These are phyloP conservation scores for Corythoichthys intestinalis DNA, from an alignment of 2,113 vertebrate genomes.

Conservation along the genomic window DNA sequence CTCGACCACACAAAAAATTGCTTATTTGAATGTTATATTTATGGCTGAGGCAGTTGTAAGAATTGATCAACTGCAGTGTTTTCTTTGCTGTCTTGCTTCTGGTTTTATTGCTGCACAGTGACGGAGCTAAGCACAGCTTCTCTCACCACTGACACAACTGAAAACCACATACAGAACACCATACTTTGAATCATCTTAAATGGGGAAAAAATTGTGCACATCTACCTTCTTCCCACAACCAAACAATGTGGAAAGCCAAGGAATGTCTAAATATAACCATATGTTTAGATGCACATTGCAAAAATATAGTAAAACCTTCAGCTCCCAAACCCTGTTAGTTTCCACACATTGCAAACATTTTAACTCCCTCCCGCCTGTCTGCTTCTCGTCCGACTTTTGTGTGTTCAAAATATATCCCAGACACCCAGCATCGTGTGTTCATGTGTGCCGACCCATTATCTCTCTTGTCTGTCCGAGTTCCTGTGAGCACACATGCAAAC, in stretches of 20 bases:
- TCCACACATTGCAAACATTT: neutral
- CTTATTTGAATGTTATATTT: neutral
- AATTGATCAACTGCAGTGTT: neutral
- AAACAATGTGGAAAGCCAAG: constrained; percentile 10
- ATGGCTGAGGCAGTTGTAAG: neutral
- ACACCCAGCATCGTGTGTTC: constrained; percentile 37
- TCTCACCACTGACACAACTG: constrained; percentile 1
- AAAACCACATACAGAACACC: constrained; percentile 10
- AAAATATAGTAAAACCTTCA: neutral
- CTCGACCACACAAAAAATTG: neutral
- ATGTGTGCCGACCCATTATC: constrained; percentile 15
- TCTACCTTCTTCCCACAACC: neutral
- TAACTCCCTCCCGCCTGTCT: neutral
- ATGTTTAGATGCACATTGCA: constrained; percentile 18
- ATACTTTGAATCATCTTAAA: neutral
- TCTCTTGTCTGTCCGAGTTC: constrained; percentile 35
- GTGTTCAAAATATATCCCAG: constrained; percentile 43
- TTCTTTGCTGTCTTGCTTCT: constrained; percentile 1
- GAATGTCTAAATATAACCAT: constrained; percentile 34
- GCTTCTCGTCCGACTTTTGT: constrained; percentile 25
- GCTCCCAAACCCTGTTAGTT: neutral
- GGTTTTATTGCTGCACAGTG: constrained; percentile 1
- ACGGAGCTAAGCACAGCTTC: neutral
- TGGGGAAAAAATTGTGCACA: constrained; percentile 3
- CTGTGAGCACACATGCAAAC: constrained; percentile 11